Evolutionary conservation across 2,888 invertebrate species (phyloP).

Genomic region (Spilosoma lubricipeda): DNA sequence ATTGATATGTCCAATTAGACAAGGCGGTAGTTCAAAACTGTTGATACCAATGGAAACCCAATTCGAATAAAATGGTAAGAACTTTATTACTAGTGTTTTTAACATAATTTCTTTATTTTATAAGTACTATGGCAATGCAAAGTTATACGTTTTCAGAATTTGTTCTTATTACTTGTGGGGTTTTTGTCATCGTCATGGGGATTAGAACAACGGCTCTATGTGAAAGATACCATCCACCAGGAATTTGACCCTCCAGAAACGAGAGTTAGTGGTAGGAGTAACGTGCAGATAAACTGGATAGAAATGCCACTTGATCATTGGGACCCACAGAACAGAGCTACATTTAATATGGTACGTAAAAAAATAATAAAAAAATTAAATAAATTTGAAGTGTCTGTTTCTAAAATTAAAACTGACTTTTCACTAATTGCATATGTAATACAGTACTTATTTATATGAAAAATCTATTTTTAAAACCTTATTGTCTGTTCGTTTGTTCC

Average conservation of each 20-base stretch:
- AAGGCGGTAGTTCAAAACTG: constrained; percentile 4
- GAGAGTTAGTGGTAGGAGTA: constrained; percentile 34
- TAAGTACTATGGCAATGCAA: no score
- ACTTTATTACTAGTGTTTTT: background rate
- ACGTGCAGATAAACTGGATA: constrained; percentile 77
- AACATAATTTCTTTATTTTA: no score
- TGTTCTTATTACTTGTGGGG: constrained; percentile 47
- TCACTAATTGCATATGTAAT: no score
- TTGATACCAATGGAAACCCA: background rate
- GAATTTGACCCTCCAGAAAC: constrained; percentile 79
- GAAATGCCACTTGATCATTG: constrained; percentile 87
- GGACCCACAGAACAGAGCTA: constrained; percentile 79
- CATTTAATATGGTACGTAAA: constrained; percentile 84
- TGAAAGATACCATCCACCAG: constrained; percentile 68
- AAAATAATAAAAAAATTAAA: no score
- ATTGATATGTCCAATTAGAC: background rate
- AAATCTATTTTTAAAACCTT: no score
- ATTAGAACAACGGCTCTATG: constrained; percentile 40
- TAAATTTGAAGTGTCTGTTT: no score
- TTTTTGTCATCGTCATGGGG: constrained; percentile 56
- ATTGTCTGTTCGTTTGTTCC: no score
- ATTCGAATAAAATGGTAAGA: constrained; percentile 12
- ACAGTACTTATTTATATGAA: no score
- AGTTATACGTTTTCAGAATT: constrained; percentile 53
- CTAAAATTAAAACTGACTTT: no score